Evolutionary conservation across 2,797 vertebrate genomes (phyloP).

Genomic region (Scolopax bukidnonensis): DNA sequence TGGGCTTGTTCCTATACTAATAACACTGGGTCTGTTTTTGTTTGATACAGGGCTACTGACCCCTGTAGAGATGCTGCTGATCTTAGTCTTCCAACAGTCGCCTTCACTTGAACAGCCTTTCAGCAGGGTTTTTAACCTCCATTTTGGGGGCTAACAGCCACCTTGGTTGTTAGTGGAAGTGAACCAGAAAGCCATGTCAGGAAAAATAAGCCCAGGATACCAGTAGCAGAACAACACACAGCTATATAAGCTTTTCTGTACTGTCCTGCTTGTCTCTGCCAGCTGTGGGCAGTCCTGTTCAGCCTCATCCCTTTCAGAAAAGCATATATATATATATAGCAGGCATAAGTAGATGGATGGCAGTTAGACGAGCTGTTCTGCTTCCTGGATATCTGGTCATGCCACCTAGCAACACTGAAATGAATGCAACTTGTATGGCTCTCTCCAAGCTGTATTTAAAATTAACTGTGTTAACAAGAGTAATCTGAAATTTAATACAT

Average conservation of each 20-base stretch:
- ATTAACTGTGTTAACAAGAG: background rate
- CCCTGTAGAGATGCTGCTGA: background rate
- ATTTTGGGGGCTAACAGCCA: background rate
- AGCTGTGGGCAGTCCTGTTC: background rate
- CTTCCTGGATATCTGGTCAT: background rate
- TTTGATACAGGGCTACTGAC: background rate
- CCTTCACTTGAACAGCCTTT: background rate
- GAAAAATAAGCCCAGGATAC: background rate
- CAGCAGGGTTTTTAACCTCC: background rate
- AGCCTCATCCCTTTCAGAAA: background rate
- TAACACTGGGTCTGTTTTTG: background rate
- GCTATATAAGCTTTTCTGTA: background rate
- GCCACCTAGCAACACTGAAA: background rate
- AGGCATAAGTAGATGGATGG: background rate
- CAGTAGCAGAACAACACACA: background rate
- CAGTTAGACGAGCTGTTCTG: background rate
- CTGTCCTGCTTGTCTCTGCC: background rate
- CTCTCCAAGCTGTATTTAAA: background rate
- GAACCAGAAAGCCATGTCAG: background rate
- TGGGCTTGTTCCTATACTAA: background rate
- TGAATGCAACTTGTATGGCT: background rate
- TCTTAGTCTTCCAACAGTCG: background rate
- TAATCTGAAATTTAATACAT: background rate
- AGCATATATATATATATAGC: background rate
- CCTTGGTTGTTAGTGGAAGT: background rate